Evolutionary conservation across 2,113 vertebrate genomes (phyloP), one percentile per base, ranked within the genome.

Genomic region (Thomomys bottae): DNA sequence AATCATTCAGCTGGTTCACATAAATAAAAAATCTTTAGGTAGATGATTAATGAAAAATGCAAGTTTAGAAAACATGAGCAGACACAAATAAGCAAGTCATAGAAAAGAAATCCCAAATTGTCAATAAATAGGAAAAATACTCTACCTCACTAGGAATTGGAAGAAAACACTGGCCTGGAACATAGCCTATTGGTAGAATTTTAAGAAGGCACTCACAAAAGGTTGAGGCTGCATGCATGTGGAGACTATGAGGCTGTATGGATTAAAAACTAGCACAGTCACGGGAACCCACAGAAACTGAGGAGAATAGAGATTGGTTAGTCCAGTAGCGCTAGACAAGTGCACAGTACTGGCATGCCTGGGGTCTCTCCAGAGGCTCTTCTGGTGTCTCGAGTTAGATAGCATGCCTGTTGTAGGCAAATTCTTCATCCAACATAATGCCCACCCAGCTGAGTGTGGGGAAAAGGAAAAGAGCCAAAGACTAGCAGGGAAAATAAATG

Each of bases 21-120:
- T 23, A 34, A 57, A 59, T 79, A 76, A 59, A 45, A 80, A 63
- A 73, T 49, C 78, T 38, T 59, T 79, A 71, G 49, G 63, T 36
- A 73, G 21, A 75, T 68, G 87, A 57, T 57, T 84, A 73, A 82
- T 42, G 84, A 14, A 40, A n/a, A 76, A 66, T 49, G 32, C 34
- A 92, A 75, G 49, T 80, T 80, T 40, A 84, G 28, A 75, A 89
- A 92, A 70, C n/a, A 78, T 83, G 24, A 89, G 40, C 30, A 64
- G 83, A 38, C 8, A 45, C 38, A 59, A 76, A 77, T 1, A 36
- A 72, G 7, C 6, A 82, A 81, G 70, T 23, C 8, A 83, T 61
- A 54, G 34, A 63, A 70, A 82, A 40, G 64, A 72, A 61, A 78
- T 63, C 5, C 38, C 36, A 73, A 70, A 81, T 14, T 59, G 36